Evolutionary conservation across 2,888 invertebrate genomes (phyloP).

Genomic region (Chesias legatella): DNA sequence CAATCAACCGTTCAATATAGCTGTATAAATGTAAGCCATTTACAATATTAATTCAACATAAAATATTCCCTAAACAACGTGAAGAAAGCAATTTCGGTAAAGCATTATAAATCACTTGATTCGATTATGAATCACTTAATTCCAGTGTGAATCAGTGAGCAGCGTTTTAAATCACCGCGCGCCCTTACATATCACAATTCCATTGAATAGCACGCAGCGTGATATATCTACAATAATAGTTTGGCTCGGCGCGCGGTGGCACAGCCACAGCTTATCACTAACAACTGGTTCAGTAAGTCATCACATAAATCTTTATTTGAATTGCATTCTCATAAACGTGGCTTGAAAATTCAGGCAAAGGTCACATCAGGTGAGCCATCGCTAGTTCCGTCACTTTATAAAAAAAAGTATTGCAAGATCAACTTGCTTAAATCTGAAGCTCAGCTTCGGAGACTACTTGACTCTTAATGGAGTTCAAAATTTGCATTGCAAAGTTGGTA

Average conservation of each 20-base stretch:
- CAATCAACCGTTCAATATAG: no score
- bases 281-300: not conserved
- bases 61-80: not conserved
- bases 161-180: conserved; percentile 3
- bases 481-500: no score
- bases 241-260: conserved; percentile 8
- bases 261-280: not conserved
- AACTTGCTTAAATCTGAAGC: no score
- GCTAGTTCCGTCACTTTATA: no score
- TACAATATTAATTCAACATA: not conserved
- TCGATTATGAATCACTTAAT: conserved; percentile 12
- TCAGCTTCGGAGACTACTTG: no score
- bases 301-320: no score
- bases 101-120: conserved; percentile 16
- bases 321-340: no score
- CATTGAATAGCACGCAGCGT: conserved; percentile 22
- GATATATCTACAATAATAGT: conserved; percentile 16
- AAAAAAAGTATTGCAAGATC: no score
- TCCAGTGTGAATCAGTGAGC: conserved; percentile 15
- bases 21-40: no score
- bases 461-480: no score
- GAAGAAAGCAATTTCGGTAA: conserved; percentile 14
- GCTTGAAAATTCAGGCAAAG: no score
- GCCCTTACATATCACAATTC: conserved; percentile 15
- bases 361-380: no score